A percentile compares a stretch with the other conserved stretches of the same genome.
Evolutionary conservation across 1,140 invertebrate genomes (phyloP).

Genomic region (Cotesia vestalis): DNA sequence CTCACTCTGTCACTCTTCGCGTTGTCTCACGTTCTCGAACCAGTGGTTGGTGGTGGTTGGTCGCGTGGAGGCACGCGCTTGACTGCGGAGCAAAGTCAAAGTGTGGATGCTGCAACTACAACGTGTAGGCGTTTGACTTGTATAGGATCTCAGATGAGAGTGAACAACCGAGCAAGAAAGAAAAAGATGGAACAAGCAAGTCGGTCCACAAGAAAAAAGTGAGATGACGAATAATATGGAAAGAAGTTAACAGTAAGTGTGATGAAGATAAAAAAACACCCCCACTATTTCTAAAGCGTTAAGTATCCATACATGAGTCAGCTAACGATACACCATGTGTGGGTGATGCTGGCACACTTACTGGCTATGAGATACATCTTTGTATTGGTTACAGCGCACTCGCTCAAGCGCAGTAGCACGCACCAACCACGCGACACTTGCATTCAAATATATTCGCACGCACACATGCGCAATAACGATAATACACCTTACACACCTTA

Average conservation of each 20-base stretch:
- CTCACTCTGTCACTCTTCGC: slow-evolving; percentile 29
- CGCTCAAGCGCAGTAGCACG: slow-evolving; percentile 8
- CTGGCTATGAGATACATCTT: not conserved
- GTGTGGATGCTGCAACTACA: slow-evolving; percentile 65
- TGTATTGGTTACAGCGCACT: slow-evolving; percentile 10
- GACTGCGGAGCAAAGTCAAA: slow-evolving; percentile 61
- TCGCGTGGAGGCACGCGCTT: slow-evolving; percentile 67
- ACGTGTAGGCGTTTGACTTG: slow-evolving; percentile 59
- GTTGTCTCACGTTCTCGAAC: slow-evolving; percentile 37
- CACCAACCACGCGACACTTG: slow-evolving; percentile 31
- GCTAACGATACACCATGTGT: slow-evolving; percentile 43
- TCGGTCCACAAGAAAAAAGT: slow-evolving; percentile 19
- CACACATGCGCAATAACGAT: slow-evolving; percentile 23
- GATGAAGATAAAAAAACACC: slow-evolving; percentile 44
- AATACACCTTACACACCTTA: slow-evolving; percentile 15
- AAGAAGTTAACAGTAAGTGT: slow-evolving; percentile 8
- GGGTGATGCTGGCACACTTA: slow-evolving; percentile 52
- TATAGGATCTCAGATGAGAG: slow-evolving; percentile 16
- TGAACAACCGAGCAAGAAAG: slow-evolving; percentile 4
- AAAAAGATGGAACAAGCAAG: slow-evolving; percentile 12
- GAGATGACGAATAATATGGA: slow-evolving; percentile 8
- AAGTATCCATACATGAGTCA: slow-evolving; percentile 25
- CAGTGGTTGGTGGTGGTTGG: slow-evolving; percentile 64
- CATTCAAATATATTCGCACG: slow-evolving; percentile 29
- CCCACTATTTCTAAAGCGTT: slow-evolving; percentile 42